Percentiles rank a stretch among this genome's conserved stretches.
Conservation (phyloP, 37 sponge, comb jelly and placozoan genomes). For the Cliona cf. orientalis region DNA sequence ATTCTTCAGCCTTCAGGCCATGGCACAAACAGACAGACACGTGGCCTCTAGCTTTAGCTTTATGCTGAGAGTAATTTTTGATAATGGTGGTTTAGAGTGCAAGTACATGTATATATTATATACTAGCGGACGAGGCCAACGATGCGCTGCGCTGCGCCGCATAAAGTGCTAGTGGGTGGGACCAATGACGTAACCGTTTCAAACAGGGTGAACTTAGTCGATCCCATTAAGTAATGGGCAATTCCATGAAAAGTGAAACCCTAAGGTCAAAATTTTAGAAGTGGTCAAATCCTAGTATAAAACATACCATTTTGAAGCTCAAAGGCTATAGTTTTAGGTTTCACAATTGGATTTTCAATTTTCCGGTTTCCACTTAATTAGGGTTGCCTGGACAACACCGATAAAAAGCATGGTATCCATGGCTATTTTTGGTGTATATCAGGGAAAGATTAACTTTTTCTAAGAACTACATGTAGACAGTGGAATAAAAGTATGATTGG, state of each 20-base stretch:
- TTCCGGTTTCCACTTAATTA: not conserved
- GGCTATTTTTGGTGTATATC: conserved; percentile 1
- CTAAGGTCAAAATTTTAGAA: conserved; percentile 3
- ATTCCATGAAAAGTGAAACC: conserved; percentile 39
- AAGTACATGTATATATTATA: too few relatives aligned
- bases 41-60: too few relatives aligned
- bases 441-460: not conserved
- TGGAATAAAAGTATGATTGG: conserved; percentile 12
- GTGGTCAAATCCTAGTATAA: not conserved
- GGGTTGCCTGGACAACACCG: not conserved
- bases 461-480: conserved; percentile 15
- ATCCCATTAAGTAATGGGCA: too few relatives aligned
- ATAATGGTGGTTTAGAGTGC: too few relatives aligned
- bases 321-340: conserved; percentile 18
- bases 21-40: too few relatives aligned
- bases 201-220: too few relatives aligned
- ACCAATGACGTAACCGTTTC: too few relatives aligned
- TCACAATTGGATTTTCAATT: not conserved
- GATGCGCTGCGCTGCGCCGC: too few relatives aligned
- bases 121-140: too few relatives aligned
- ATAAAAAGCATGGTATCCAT: not conserved
- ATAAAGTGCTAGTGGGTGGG: too few relatives aligned
- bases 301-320: conserved; percentile 29
- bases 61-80: too few relatives aligned
- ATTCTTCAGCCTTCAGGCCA: too few relatives aligned